A percentile compares a stretch with the other conserved stretches of the same genome.
Evolutionary conservation across 1,140 invertebrate species (phyloP).

Genomic region (Araneus ventricosus): DNA sequence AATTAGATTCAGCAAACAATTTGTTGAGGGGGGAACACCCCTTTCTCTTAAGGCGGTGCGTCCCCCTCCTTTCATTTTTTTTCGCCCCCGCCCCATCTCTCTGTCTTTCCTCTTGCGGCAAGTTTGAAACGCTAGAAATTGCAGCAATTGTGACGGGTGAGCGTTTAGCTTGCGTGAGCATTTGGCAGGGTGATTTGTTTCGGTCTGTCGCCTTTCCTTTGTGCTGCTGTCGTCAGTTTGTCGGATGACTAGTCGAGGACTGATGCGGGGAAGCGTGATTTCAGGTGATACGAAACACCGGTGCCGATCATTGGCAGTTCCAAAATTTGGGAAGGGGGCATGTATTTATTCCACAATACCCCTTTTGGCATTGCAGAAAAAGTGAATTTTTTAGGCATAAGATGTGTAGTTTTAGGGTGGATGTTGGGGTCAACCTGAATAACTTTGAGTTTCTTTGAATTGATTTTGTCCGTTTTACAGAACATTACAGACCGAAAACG

Average conservation of each 20-base stretch:
- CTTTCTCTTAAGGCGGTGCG: neutral
- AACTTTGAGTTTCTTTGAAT: no score
- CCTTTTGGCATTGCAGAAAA: no score
- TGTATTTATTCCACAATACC: no score
- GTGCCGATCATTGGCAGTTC: no score
- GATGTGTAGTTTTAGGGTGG: no score
- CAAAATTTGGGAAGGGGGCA: no score
- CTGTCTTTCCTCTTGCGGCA: neutral
- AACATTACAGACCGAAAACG: no score
- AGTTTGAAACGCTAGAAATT: conserved; percentile 60
- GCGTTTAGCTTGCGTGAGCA: conserved; percentile 40
- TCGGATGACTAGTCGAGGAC: neutral
- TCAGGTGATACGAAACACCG: neutral
- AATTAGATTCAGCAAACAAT: conserved; percentile 71
- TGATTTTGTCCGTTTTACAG: no score
- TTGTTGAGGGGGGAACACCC: neutral
- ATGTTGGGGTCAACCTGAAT: no score
- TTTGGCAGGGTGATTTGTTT: conserved; percentile 32
- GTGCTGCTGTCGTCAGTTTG: conserved; percentile 33
- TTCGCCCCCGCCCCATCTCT: neutral
- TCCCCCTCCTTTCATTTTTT: neutral
- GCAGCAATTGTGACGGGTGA: conserved; percentile 2
- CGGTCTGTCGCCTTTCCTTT: conserved; percentile 36
- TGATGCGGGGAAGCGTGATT: neutral
- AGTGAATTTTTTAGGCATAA: no score